Conservation (phyloP, 1,140 invertebrate genomes). For the Thaumatotibia leucotreta region DNA sequence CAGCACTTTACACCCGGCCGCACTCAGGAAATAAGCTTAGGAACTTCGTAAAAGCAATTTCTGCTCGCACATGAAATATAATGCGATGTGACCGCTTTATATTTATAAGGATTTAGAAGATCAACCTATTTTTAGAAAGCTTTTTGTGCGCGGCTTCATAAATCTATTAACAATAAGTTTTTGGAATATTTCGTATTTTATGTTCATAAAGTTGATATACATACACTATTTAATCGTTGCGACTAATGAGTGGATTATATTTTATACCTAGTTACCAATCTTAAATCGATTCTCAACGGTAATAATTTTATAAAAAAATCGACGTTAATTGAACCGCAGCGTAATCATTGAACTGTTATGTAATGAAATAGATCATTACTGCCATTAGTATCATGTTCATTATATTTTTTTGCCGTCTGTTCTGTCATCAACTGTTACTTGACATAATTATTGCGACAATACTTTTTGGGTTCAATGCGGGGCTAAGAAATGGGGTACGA, state of each 20-base stretch:
- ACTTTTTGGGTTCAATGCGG: too few relatives aligned
- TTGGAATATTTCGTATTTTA: not conserved
- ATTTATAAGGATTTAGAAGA: conserved; percentile 68
- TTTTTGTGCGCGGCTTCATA: conserved; percentile 21
- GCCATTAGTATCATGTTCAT: too few relatives aligned
- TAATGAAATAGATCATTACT: too few relatives aligned
- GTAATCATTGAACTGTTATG: too few relatives aligned
- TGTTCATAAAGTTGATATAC: too few relatives aligned
- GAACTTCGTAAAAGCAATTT: conserved; percentile 75
- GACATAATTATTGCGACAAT: too few relatives aligned
- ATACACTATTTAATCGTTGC: too few relatives aligned
- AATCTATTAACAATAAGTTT: conserved; percentile 2
- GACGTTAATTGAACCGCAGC: not conserved
- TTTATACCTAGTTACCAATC: not conserved
- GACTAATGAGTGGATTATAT: too few relatives aligned
- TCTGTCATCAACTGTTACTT: too few relatives aligned
- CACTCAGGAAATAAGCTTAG: conserved; percentile 73
- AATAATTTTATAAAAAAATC: not conserved
- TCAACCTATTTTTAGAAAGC: conserved; percentile 37
- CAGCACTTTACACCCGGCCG: conserved; percentile 66
- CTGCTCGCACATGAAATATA: conserved; percentile 70
- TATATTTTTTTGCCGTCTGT: too few relatives aligned
- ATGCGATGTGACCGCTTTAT: conserved; percentile 61
- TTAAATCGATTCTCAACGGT: not conserved
- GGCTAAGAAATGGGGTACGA: too few relatives aligned